Evolutionary conservation across 1,140 invertebrate species (phyloP).

Genomic region (Bombus terrestris): DNA sequence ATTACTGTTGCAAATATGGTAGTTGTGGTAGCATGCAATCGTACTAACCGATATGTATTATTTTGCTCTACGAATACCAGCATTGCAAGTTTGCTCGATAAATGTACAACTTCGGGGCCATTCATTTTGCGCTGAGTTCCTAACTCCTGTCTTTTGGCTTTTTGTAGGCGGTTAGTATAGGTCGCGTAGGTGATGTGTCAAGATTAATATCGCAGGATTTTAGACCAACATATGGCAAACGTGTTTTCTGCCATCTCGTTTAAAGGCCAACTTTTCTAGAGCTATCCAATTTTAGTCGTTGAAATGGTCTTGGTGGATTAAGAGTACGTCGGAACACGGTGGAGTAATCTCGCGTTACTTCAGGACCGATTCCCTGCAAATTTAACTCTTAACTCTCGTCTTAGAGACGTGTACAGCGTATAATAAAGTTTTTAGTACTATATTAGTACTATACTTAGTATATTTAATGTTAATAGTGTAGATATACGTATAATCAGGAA

Average conservation of each 20-base stretch:
- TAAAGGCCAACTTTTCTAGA: neutral
- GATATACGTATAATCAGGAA: neutral
- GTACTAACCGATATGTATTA: neutral
- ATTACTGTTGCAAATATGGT: conserved; percentile 48
- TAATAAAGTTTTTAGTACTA: too few relatives aligned
- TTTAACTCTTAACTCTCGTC: too few relatives aligned
- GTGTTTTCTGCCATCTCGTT: neutral
- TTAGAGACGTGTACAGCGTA: too few relatives aligned
- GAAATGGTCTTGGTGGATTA: neutral
- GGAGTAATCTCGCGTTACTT: too few relatives aligned
- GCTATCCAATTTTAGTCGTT: neutral
- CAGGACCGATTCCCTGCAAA: too few relatives aligned
- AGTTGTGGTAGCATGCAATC: conserved; percentile 39
- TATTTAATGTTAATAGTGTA: too few relatives aligned
- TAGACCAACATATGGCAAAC: neutral
- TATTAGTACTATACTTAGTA: too few relatives aligned
- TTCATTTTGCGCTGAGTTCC: too few relatives aligned
- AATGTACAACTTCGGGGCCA: neutral
- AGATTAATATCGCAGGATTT: conserved; percentile 3
- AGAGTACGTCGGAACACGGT: neutral
- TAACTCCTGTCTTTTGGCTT: too few relatives aligned
- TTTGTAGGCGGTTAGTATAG: neutral
- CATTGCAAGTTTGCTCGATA: neutral
- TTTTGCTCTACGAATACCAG: neutral
- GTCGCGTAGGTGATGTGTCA: too few relatives aligned